Conservation (phyloP, 1,140 invertebrate species). For the Leguminivora glycinivorella region DNA sequence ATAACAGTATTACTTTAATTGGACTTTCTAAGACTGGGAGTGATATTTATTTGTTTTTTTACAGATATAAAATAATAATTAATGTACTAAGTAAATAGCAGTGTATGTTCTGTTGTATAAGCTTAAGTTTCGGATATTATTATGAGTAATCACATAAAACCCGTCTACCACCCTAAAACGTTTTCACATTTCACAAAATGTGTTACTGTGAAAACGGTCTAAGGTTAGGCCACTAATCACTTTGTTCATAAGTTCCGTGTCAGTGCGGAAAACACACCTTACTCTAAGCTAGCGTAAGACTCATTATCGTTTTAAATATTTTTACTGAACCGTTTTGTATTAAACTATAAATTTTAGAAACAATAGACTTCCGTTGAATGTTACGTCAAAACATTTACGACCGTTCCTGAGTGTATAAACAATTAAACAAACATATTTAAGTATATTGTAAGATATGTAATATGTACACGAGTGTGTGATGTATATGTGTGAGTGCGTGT, state of each 20-base stretch:
- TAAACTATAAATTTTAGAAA: neutral
- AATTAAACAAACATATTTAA: slow-evolving; percentile 4
- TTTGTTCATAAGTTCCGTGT: no score
- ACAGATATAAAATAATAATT: no score
- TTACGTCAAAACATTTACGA: slow-evolving; percentile 2
- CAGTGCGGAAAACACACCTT: neutral
- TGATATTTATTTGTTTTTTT: no score
- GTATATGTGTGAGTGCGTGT: slow-evolving; percentile 6
- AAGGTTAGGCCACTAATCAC: no score
- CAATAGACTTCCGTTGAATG: slow-evolving; percentile 2
- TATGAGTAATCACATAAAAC: neutral
- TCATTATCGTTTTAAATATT: slow-evolving; percentile 9
- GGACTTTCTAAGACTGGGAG: no score
- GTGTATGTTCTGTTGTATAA: neutral
- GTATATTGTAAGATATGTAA: slow-evolving; percentile 10
- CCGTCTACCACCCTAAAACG: no score
- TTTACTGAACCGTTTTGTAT: slow-evolving; percentile 1
- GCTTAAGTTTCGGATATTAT: neutral
- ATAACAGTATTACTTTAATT: neutral
- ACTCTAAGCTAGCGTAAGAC: neutral
- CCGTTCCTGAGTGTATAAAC: slow-evolving; percentile 14
- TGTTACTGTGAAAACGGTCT: no score
- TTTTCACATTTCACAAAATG: no score
- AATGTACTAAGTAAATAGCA: neutral
- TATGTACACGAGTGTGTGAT: neutral